A percentile compares a stretch with the other conserved stretches of the same genome.
phyloP scores from a whole-genome alignment of 2,888 invertebrate species.

The Lochmaea capreae region DNA sequence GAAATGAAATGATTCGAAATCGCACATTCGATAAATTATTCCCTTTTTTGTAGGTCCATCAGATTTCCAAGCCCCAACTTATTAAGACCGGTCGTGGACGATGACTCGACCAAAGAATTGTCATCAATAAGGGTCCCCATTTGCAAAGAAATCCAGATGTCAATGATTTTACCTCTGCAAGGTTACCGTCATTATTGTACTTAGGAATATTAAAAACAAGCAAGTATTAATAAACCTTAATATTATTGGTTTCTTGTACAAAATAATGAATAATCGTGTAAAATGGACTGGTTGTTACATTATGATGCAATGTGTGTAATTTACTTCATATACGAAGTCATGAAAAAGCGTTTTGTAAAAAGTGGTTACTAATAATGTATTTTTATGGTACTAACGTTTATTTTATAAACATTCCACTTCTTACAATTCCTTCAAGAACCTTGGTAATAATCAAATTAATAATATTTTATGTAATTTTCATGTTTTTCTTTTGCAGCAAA shows the following conservation, averaged over 20 bases:
- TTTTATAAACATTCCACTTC: background rate
- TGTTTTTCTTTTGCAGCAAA: too few species aligned
- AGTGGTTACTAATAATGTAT: background rate
- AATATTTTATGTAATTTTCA: background rate
- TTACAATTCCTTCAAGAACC: background rate
- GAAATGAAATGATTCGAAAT: too few species aligned
- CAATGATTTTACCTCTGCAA: slow-evolving; percentile 28
- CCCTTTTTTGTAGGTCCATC: slow-evolving; percentile 70
- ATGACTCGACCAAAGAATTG: slow-evolving; percentile 25
- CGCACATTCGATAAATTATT: background rate
- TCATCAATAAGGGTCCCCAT: slow-evolving; percentile 4
- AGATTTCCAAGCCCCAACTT: slow-evolving; percentile 80
- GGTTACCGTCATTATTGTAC: slow-evolving; percentile 43
- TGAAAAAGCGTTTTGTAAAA: background rate
- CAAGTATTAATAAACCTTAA: slow-evolving; percentile 19
- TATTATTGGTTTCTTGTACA: slow-evolving; percentile 20
- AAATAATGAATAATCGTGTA: slow-evolving; percentile 3
- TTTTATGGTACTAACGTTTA: background rate
- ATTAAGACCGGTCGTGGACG: slow-evolving; percentile 53
- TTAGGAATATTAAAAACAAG: slow-evolving; percentile 37
- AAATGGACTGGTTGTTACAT: background rate
- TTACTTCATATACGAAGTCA: background rate
- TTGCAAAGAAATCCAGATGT: slow-evolving; percentile 24
- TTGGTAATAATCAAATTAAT: too few species aligned
- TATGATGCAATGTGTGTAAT: background rate